Conservation (phyloP, 1,140 invertebrate species). For the Tenebrio molitor region DNA sequence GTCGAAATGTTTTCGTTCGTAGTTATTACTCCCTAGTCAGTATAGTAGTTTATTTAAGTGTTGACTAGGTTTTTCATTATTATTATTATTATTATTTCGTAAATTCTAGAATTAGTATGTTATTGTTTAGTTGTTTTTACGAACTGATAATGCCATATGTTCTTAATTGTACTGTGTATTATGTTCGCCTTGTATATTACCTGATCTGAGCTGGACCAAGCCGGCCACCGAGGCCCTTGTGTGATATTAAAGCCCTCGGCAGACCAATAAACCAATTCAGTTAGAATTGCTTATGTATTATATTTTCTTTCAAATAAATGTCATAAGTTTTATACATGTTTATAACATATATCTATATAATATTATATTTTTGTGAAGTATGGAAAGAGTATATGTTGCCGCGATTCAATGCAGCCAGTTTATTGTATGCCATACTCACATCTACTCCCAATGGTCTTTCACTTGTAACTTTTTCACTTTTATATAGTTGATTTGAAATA, state of each 20-base stretch:
- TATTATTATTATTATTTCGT: conserved; percentile 53
- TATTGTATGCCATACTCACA: conserved; percentile 60
- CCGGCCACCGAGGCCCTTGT: conserved; percentile 52
- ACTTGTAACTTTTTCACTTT: conserved; percentile 67
- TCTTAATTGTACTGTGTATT: conserved; percentile 44
- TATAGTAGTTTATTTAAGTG: conserved; percentile 63
- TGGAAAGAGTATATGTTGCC: conserved; percentile 57
- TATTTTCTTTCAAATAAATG: conserved; percentile 62
- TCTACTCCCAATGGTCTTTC: conserved; percentile 66
- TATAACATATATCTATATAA: conserved; percentile 63
- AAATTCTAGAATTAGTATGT: conserved; percentile 60
- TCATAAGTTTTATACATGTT: conserved; percentile 65
- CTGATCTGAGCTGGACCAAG: conserved; percentile 55
- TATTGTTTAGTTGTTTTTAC: conserved; percentile 57
- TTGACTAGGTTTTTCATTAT: conserved; percentile 63
- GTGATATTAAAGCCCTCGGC: conserved; percentile 54
- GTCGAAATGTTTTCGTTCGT: conserved; percentile 64
- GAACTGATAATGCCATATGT: conserved; percentile 54
- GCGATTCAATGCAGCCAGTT: conserved; percentile 50
- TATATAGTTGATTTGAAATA: conserved; percentile 66
- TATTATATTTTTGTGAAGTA: conserved; percentile 65
- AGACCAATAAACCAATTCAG: conserved; percentile 51
- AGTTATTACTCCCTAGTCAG: conserved; percentile 65
- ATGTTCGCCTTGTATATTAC: conserved; percentile 49
- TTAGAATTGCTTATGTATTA: conserved; percentile 56